Percentiles rank a stretch among this genome's conserved stretches.
Evolutionary conservation across 2,113 vertebrate genomes (phyloP).

Genomic region (Heliornis fulica): DNA sequence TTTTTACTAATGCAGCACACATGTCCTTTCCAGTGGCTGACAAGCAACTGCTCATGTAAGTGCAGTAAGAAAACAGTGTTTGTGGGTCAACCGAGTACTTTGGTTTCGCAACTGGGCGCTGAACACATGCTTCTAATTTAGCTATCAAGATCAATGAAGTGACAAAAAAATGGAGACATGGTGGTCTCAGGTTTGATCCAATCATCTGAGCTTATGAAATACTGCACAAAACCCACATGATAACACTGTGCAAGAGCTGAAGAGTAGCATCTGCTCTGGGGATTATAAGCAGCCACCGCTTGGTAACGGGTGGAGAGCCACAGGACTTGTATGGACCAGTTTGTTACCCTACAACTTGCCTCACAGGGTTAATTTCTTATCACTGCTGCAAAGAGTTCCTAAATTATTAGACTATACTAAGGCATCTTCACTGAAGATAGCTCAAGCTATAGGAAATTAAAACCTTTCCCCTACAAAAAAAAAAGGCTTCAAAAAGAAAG

Average conservation of each 20-base stretch:
- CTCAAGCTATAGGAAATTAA: neutral
- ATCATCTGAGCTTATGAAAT: neutral
- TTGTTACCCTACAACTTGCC: neutral
- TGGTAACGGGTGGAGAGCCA: neutral
- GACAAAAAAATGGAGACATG: neutral
- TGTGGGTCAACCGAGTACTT: neutral
- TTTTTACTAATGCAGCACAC: neutral
- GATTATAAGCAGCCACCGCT: neutral
- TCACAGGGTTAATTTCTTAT: neutral
- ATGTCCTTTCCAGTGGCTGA: neutral
- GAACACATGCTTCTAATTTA: neutral
- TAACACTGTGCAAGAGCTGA: neutral
- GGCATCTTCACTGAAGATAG: neutral
- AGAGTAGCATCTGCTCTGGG: neutral
- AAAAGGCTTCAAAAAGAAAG: neutral
- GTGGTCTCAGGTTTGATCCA: neutral
- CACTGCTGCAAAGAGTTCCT: neutral
- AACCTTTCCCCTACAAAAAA: no score
- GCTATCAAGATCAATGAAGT: neutral
- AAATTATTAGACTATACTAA: neutral
- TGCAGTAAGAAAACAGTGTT: neutral
- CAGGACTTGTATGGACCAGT: neutral
- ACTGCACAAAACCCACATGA: neutral
- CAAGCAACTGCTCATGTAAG: neutral
- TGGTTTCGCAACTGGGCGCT: neutral